These are phyloP conservation scores for Escarpia spicata DNA, from an alignment of 2,888 invertebrate genomes.

Conservation along the genomic window DNA sequence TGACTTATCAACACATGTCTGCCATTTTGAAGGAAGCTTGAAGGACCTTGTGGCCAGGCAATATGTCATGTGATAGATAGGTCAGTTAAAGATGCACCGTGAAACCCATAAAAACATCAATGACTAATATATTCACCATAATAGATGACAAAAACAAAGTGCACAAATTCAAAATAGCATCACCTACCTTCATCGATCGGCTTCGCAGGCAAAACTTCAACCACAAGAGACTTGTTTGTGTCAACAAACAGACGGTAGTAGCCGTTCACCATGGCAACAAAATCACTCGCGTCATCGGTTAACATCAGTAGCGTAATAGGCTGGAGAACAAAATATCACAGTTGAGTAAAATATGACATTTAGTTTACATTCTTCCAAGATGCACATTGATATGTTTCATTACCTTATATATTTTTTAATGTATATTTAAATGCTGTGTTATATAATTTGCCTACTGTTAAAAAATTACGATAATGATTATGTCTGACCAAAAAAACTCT, in stretches of 20 bases:
- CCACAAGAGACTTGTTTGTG: slow-evolving; percentile 65
- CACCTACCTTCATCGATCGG: not conserved
- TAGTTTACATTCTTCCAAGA: not conserved
- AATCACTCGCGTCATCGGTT: slow-evolving; percentile 64
- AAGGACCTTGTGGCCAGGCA: too few relatives aligned
- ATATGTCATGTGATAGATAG: too few relatives aligned
- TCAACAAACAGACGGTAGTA: slow-evolving; percentile 68
- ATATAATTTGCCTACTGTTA: too few relatives aligned
- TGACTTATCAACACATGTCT: too few relatives aligned
- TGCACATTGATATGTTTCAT: not conserved
- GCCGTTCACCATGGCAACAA: slow-evolving; percentile 63
- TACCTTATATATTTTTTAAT: too few relatives aligned
- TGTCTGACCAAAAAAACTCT: too few relatives aligned
- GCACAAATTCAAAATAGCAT: not conserved
- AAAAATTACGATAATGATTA: too few relatives aligned
- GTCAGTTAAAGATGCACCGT: too few relatives aligned
- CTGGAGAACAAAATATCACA: slow-evolving; percentile 23
- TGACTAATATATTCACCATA: too few relatives aligned
- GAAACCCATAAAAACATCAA: too few relatives aligned
- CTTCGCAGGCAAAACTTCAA: not conserved
- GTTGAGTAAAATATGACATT: not conserved
- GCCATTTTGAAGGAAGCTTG: too few relatives aligned
- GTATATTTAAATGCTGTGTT: too few relatives aligned
- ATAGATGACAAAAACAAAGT: not conserved
- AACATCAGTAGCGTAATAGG: slow-evolving; percentile 43